Evolutionary conservation across 2,888 invertebrate species (phyloP).

Genomic region (Morpho achilles): DNA sequence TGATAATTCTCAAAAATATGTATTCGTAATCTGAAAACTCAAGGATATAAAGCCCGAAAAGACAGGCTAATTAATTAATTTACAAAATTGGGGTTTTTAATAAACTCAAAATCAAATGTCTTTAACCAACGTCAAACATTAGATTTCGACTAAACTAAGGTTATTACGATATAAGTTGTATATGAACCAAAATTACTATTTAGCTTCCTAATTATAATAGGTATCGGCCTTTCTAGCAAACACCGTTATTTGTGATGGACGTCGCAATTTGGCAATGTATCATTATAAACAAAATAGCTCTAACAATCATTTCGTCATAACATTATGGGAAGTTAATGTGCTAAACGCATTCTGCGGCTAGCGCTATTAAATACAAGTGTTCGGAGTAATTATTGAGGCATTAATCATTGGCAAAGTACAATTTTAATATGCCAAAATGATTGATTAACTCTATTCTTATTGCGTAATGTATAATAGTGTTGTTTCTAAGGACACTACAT

Average conservation of each 20-base stretch:
- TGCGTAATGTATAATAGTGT: constrained; percentile 2
- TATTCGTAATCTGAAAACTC: no score
- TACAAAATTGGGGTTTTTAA: no score
- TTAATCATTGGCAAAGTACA: constrained; percentile 54
- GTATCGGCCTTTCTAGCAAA: no score
- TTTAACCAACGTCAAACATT: no score
- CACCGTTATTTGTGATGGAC: constrained; percentile 33
- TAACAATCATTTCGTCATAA: constrained; percentile 34
- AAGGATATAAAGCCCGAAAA: no score
- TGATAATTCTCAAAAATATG: no score
- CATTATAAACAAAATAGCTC: constrained; percentile 11
- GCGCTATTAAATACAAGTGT: constrained; percentile 32
- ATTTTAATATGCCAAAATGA: constrained; percentile 49
- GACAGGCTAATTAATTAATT: no score
- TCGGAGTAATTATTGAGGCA: constrained; percentile 51
- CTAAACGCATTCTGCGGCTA: constrained; percentile 42
- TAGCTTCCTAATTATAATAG: no score
- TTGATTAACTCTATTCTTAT: constrained; percentile 37
- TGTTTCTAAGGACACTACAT: background rate
- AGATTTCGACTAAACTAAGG: no score
- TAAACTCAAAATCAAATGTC: no score
- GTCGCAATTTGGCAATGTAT: constrained; percentile 26
- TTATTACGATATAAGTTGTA: no score
- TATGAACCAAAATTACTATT: no score
- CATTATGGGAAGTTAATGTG: constrained; percentile 35